Evolutionary conservation across 2,888 invertebrate genomes (phyloP), one percentile per base, ranked within the genome.

Genomic region (Andrena trimmerana): DNA sequence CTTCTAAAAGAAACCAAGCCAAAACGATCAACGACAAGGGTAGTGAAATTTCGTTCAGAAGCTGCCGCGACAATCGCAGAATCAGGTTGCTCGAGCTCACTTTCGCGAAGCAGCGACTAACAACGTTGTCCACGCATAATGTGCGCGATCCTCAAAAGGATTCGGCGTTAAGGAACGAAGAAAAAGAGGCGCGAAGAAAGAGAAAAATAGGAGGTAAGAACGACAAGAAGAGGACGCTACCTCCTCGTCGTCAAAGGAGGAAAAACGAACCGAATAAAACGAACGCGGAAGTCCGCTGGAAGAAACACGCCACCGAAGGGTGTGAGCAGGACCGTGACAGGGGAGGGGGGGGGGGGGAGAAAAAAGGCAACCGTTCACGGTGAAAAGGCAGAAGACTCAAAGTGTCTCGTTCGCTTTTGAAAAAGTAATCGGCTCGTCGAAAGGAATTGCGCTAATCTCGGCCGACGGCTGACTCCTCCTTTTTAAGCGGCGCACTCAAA

Each of bases 371-470:
- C 62, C 24, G 66, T 73, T 33, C 66, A 74, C 70, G 67, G 50
- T 81, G 81, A 75, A 81, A 75, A 75, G 75, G 70, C 62, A 67
- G 75, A 52, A 29, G 67, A 71, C 62, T 70, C 69, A 71, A 82
- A 82, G 82, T 81, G 66, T 82, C 81, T 81, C 60, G 73, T 70
- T 76, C 82, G 67, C 82, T 76, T 76, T 82, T 81, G 68, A 81
- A 82, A 79, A 81, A 75, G 81, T 81, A 81, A 82, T 81, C 81
- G 84, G 82, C 86, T 72, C 80, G 67, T 80, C 80, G 84, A 70
- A 85, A 81, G 71, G 67, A 88, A 88, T 86, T 86, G 86, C 84
- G 85, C 81, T 86, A 86, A 88, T 88, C 81, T 84, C 80, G 29
- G 52, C 70, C 60, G 63, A 65, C 78, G 73, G 81, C 42, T 83